A percentile compares a stretch with the other conserved stretches of the same genome.
Evolutionary conservation across 1,140 invertebrate species (phyloP).

Genomic region (Diprion similis): DNA sequence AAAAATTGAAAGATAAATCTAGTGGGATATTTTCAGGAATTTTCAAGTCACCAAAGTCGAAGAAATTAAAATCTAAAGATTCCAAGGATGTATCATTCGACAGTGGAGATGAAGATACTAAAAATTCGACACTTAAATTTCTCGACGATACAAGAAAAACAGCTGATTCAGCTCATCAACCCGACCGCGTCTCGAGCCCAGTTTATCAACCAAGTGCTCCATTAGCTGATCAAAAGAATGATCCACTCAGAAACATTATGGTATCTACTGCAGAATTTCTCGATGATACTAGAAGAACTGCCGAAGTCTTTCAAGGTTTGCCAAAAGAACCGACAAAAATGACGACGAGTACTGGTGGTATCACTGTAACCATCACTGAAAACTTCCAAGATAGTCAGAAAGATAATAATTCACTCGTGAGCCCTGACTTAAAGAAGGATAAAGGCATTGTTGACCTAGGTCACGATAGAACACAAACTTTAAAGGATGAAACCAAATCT

Average conservation of each 20-base stretch:
- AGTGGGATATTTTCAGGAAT: conserved; percentile 51
- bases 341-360: background rate
- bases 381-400: background rate
- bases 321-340: conserved; percentile 14
- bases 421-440: background rate
- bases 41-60: conserved; percentile 53
- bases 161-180: conserved; percentile 10
- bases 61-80: conserved; percentile 48
- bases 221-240: background rate
- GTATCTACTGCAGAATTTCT: conserved; percentile 29
- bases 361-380: background rate
- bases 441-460: background rate
- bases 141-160: conserved; percentile 12
- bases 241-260: background rate
- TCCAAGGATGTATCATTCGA: conserved; percentile 29
- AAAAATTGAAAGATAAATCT: conserved; percentile 53
- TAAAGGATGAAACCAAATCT: background rate
- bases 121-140: conserved; percentile 1
- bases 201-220: background rate
- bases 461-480: background rate
- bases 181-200: background rate
- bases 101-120: conserved; percentile 16
- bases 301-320: conserved; percentile 24
- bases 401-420: background rate
- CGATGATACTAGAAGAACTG: conserved; percentile 31